Percentiles rank a stretch among this genome's conserved stretches.
Conservation (phyloP, 2,797 vertebrate species). For the Acrossocheilus fasciatus region DNA sequence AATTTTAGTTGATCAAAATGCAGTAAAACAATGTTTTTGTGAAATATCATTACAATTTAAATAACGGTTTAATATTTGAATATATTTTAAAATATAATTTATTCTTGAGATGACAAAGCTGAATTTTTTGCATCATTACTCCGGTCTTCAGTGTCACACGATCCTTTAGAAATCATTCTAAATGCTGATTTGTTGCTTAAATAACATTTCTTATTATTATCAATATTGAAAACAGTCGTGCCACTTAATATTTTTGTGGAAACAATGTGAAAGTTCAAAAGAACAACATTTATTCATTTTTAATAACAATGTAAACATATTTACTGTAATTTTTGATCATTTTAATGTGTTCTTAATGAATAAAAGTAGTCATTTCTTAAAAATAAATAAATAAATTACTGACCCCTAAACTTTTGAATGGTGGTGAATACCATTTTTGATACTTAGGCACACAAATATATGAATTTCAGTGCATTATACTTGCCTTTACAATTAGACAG, state of each 20-base stretch:
- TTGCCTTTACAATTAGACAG: background rate
- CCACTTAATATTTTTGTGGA: background rate
- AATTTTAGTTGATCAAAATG: background rate
- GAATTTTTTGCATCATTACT: background rate
- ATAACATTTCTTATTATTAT: background rate
- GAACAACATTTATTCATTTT: background rate
- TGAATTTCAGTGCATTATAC: background rate
- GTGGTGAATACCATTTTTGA: background rate
- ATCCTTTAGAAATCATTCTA: background rate
- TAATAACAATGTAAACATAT: background rate
- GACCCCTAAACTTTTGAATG: background rate
- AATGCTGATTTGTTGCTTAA: background rate
- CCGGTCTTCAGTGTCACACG: background rate
- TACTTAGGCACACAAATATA: background rate
- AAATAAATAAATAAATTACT: background rate
- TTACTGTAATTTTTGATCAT: background rate
- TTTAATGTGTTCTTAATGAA: background rate
- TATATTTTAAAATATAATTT: background rate
- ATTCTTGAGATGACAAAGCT: background rate
- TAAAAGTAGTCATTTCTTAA: background rate
- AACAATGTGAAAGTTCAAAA: background rate
- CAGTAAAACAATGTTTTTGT: background rate
- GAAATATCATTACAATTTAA: background rate
- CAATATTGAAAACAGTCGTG: background rate
- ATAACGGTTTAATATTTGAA: background rate